phyloP scores from a whole-genome alignment of 2,113 vertebrate genomes.

The Chaetops frenatus region DNA sequence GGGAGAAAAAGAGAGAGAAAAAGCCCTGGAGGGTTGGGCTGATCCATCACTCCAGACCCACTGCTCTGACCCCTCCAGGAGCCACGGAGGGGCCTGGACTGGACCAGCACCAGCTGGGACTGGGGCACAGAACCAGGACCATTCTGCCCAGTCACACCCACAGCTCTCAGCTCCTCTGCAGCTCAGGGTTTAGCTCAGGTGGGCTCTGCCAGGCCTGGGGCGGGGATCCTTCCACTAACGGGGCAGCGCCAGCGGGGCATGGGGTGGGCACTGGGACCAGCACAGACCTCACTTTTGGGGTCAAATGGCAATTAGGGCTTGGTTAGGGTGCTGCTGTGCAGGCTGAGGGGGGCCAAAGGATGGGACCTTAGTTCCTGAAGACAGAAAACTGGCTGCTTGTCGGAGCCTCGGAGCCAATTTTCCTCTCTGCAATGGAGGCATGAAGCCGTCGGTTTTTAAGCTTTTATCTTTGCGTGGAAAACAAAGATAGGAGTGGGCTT shows the following conservation, averaged over 20 bases:
- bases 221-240: fast-evolving
- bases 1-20: constrained; percentile 49
- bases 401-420: background rate
- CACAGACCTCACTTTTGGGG: background rate
- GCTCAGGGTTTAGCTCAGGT: background rate
- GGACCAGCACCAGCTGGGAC: background rate
- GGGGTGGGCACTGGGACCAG: background rate
- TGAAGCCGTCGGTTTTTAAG: background rate
- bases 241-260: background rate
- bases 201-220: background rate
- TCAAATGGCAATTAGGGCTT: background rate
- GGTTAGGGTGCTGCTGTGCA: background rate
- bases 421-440: background rate
- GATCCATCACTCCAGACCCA: background rate
- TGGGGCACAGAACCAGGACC: background rate
- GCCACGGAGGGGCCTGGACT: background rate
- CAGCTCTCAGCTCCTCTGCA: background rate
- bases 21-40: background rate
- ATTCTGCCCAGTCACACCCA: background rate
- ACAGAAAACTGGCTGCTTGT: background rate
- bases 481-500: constrained; percentile 49
- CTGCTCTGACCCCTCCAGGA: background rate
- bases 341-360: background rate
- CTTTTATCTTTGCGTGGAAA: constrained; percentile 24
- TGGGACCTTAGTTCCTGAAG: constrained; percentile 53